These are phyloP conservation scores for Neodiprion lecontei DNA, from an alignment of 1,140 invertebrate genomes.

Conservation along the genomic window DNA sequence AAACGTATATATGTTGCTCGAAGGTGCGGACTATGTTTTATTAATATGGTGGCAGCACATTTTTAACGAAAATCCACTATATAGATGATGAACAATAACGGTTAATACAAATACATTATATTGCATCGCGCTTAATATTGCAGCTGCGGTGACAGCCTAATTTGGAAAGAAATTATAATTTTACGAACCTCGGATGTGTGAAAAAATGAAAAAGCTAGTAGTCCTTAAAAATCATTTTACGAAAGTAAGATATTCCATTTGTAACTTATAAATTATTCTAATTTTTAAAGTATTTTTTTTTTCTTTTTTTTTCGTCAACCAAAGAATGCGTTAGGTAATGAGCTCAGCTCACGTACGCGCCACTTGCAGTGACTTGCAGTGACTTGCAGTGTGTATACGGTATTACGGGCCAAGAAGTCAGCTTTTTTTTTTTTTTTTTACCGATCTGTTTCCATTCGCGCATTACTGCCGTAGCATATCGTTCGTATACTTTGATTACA, in stretches of 20 bases:
- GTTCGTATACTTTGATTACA: no score
- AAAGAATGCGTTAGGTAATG: slow-evolving; percentile 47
- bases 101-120: not conserved
- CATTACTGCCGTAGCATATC: not conserved
- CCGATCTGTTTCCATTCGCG: not conserved
- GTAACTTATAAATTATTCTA: slow-evolving; percentile 51
- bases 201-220: not conserved
- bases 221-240: slow-evolving; percentile 36
- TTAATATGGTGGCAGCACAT: not conserved
- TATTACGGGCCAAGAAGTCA: not conserved
- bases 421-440: not conserved
- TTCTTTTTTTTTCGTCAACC: slow-evolving; percentile 32
- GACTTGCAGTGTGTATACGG: slow-evolving; percentile 3
- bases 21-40: not conserved
- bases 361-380: slow-evolving; percentile 11
- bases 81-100: not conserved
- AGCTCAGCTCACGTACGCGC: slow-evolving; percentile 34
- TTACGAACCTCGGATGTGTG: slow-evolving; percentile 1
- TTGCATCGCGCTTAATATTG: not conserved
- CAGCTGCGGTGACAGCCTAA: not conserved
- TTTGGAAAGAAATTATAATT: not conserved
- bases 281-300: slow-evolving; percentile 52
- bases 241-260: slow-evolving; percentile 42
- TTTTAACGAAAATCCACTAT: slow-evolving; percentile 2
- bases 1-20: not conserved